Base-by-base conservation (phyloP, 2,888 invertebrate species). In the Microchrysa polita region DNA sequence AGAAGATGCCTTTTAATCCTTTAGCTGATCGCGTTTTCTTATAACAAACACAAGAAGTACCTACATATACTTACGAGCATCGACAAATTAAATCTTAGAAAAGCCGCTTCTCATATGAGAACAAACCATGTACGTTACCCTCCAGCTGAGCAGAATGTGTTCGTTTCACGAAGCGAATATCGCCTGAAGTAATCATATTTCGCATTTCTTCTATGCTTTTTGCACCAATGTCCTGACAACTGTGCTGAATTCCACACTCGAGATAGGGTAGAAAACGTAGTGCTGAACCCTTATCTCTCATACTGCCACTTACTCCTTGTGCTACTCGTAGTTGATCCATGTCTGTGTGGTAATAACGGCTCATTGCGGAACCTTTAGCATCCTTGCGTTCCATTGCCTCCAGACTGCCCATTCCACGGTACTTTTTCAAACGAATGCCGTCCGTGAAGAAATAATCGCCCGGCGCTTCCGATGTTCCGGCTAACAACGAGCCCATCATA, bases 381-480 rank as follows among this genome's bases (percentile, higher is more conserved):
- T 95, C 95, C 81, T 93, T 92, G 69, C 94, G 91, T 82, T 98
- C 95, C 98, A 99, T 99, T 1, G 98, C 98, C 85, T 99, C 98
- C 77, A 99, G 87, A 72, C 97, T 96, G 27, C 97, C 98, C 98
- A 99, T 99, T 27, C 98, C 98, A 79, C 99, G 90, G 83, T 98
- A 99, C 83, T 99, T 99, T 87, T 99, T 99, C 72, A 99, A 87
- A 67, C 98, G 90, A 0, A 99, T 98, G 74, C 98, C 98, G 85
- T 98, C 97, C 60, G 97, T 95, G 84, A 97, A 99, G 87, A 96
- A 99, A 82, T 99, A 99, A 84, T 99, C 98, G 10, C 98, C 98
- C 0, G 98, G 98, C 22, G 98, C 97, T 86, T 99, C 99, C 0
- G 96, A 95, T 1, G 98, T 99, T 1, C 98, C 99, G 67, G 98